Conservation (phyloP, 2,113 vertebrate species). For the Syngnathus typhle region DNA sequence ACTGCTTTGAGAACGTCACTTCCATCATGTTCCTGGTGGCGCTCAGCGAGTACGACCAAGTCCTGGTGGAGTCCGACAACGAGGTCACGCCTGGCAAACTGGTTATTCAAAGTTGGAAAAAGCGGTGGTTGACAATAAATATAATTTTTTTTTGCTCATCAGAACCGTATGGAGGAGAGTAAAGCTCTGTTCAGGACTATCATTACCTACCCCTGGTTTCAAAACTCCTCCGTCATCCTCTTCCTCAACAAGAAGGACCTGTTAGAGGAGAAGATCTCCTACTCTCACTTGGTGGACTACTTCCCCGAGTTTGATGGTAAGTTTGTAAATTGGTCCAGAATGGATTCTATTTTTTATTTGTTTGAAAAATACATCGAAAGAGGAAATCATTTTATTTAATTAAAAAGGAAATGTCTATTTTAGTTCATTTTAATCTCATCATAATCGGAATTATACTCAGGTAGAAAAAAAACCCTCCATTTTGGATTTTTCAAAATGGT, state of each 20-base stretch:
- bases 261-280: constrained; percentile 94
- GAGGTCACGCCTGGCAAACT: constrained; percentile 74
- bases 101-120: not conserved
- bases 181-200: constrained; percentile 98
- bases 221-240: constrained; percentile 97
- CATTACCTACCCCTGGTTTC: constrained; percentile 99
- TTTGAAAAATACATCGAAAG: not conserved
- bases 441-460: too few species aligned
- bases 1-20: constrained; percentile 99
- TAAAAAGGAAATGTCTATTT: too few species aligned
- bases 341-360: not conserved
- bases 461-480: too few species aligned
- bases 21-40: constrained; percentile 99
- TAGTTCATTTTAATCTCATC: too few species aligned
- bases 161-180: constrained; percentile 99
- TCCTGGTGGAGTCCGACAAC: constrained; percentile 96
- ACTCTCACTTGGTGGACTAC: constrained; percentile 96
- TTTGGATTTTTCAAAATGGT: too few species aligned
- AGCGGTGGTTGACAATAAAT: not conserved
- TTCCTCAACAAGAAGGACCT: constrained; percentile 99
- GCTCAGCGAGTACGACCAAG: constrained; percentile 98
- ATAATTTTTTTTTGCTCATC: constrained; percentile 1
- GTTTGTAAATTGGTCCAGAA: constrained; percentile 13
- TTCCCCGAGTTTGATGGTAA: constrained; percentile 97
- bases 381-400: too few species aligned